Evolutionary conservation across 2,888 invertebrate genomes (phyloP).

Genomic region (Beris morrisii): DNA sequence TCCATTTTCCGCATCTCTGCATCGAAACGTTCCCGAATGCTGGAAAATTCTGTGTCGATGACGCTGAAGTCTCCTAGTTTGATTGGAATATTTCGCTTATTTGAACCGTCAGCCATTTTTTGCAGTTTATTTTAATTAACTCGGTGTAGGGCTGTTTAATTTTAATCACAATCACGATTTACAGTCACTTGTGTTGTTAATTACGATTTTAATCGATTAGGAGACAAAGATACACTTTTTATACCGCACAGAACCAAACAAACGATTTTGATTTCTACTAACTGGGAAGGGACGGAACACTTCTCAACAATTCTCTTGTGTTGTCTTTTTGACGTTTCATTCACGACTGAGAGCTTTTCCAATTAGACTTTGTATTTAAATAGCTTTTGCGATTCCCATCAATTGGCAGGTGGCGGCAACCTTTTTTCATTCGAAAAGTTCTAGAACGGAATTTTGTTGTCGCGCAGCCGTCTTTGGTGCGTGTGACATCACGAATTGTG

Average conservation of each 20-base stretch:
- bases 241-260: no score
- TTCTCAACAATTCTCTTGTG: not conserved
- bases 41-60: constrained; percentile 94
- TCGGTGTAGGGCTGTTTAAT: not conserved
- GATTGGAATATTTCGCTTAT: constrained; percentile 89
- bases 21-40: constrained; percentile 93
- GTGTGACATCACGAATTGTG: no score
- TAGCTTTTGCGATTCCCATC: constrained; percentile 9
- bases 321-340: constrained; percentile 20
- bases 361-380: constrained; percentile 24
- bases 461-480: no score
- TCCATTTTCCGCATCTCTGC: constrained; percentile 98
- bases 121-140: constrained; percentile 36
- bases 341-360: constrained; percentile 28
- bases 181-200: not conserved
- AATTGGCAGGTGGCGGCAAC: constrained; percentile 5
- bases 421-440: not conserved
- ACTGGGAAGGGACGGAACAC: no score
- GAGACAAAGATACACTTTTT: no score
- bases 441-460: no score
- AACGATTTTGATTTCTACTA: no score
- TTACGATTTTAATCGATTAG: not conserved
- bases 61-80: constrained; percentile 93
- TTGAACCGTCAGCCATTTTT: constrained; percentile 80
- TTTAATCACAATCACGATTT: constrained; percentile 6